Base-by-base conservation (phyloP, 2,888 invertebrate genomes). In the Eupithecia insigniata region DNA sequence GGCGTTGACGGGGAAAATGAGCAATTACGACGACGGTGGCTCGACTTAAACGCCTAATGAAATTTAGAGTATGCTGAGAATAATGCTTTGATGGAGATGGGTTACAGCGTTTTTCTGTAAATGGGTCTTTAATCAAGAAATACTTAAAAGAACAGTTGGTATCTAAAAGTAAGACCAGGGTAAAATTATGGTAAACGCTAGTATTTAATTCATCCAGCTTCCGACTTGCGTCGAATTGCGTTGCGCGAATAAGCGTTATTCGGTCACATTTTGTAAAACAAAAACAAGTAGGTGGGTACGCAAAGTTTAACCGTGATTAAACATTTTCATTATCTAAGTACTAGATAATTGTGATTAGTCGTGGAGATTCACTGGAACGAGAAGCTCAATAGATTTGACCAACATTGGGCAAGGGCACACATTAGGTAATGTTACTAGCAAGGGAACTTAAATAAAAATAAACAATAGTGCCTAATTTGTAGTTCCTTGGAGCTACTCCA, bases 21-120 rank as follows among this genome's bases (percentile, higher is more conserved):
- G 92, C 92, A 92, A 93, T 93, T 93, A 92, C 83, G 88, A 81
- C 86, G 90, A 86, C 89, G 91, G 92, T 90, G 87, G 90, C 90
- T 90, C 89, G 88, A 90, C 89, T 91, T 91, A 89, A 90, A 90
- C 91, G 88, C 87, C 88, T 94, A 92, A 94, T 93, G 91, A 93
- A 93, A 94, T 94, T 93, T 93, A 93, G 91, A 91, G 90, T 91
- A 92, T 91, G 89, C 87, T 69, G 22, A 86, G 83, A 87, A 87
- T 86, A 88, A 83, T 87, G 84, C 7, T 84, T 75, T 60, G 32
- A 65, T 87, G 74, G 92, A 91, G 89, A 75, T 70, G 79, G 14
- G 30, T 60, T 18, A 60, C 55, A 10, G 0, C 0, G 26, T 55
- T 55, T 55, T 55, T 55, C 55, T 30, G 28, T 60, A 30, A 30